These are phyloP conservation scores for Hypotaenidia philippensis DNA, from an alignment of 2,797 vertebrate species.

Conservation along the genomic window DNA sequence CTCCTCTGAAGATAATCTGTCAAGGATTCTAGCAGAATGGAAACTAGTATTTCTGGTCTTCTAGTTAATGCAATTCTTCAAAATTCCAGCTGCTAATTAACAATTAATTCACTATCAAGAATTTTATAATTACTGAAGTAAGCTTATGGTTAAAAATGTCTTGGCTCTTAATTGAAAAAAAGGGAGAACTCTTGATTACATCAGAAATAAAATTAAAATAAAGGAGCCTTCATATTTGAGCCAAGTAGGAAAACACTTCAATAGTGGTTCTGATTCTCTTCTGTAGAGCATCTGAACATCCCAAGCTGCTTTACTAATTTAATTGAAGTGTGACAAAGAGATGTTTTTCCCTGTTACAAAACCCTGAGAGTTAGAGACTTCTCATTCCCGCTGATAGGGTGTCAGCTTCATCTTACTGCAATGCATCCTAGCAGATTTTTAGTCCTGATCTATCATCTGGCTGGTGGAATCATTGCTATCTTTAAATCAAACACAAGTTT, in stretches of 20 bases:
- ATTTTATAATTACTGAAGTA: neutral
- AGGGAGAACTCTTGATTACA: neutral
- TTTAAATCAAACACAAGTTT: neutral
- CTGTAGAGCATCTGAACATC: neutral
- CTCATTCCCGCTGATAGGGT: neutral
- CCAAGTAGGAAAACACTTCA: neutral
- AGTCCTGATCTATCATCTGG: neutral
- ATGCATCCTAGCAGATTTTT: neutral
- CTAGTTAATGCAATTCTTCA: neutral
- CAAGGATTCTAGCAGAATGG: neutral
- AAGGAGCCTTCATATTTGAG: neutral
- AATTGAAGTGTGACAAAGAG: neutral
- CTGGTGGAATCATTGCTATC: neutral
- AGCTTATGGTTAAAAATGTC: neutral
- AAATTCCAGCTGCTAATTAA: neutral
- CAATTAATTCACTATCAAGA: neutral
- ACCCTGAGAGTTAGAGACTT: neutral
- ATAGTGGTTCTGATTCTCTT: neutral
- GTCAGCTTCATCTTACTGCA: neutral
- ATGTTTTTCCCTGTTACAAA: neutral
- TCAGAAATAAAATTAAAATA: neutral
- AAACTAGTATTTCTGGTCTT: neutral
- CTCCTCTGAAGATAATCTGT: neutral
- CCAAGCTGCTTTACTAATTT: neutral
- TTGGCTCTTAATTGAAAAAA: neutral